Evolutionary conservation across 2,113 vertebrate species (phyloP).

Genomic region (Mormyrus iriodes): DNA sequence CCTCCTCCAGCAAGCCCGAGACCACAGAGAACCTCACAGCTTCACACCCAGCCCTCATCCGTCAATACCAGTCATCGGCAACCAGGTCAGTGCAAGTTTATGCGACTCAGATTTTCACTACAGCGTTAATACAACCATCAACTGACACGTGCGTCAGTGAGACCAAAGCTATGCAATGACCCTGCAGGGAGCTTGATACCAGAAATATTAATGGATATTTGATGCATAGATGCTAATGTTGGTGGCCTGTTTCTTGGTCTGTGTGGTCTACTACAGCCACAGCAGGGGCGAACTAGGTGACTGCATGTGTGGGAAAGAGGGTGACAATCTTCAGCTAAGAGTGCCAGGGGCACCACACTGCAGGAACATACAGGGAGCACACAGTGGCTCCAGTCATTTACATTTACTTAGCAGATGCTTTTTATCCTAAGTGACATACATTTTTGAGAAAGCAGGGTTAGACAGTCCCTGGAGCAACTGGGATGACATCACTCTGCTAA

Average conservation of each 20-base stretch:
- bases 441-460: not conserved
- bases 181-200: not conserved
- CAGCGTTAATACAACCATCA: not conserved
- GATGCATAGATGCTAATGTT: not conserved
- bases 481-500: not conserved
- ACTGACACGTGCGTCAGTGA: not conserved
- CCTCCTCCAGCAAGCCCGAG: not conserved
- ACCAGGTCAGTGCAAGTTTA: no score
- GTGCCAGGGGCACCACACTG: not conserved
- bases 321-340: not conserved
- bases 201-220: not conserved
- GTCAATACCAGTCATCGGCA: not conserved
- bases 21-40: not conserved
- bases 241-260: not conserved
- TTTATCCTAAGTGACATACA: not conserved
- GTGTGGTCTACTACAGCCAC: not conserved
- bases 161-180: not conserved
- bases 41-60: not conserved
- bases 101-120: not conserved
- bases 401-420: not conserved
- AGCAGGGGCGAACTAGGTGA: not conserved
- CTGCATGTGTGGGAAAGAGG: not conserved
- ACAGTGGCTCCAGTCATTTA: not conserved
- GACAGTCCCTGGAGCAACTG: not conserved
- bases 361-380: not conserved